A percentile compares a stretch with the other conserved stretches of the same genome.
phyloP scores from a whole-genome alignment of 1,140 invertebrate species.

The Zaprionus vittiger region DNA sequence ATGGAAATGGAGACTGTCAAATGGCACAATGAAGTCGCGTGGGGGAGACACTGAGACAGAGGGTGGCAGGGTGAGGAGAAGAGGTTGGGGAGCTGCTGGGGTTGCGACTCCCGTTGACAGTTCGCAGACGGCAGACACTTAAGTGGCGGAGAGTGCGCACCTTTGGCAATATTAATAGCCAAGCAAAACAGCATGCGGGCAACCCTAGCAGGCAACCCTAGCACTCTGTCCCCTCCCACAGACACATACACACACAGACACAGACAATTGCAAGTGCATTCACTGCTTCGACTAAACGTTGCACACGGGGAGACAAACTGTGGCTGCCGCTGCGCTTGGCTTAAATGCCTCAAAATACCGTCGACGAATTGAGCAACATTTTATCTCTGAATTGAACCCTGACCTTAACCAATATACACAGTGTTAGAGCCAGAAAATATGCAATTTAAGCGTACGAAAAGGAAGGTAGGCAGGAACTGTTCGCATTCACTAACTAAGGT shows the following conservation, averaged over 20 bases:
- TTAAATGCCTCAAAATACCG: slow-evolving; percentile 18
- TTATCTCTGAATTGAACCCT: slow-evolving; percentile 52
- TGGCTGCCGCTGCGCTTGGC: slow-evolving; percentile 11
- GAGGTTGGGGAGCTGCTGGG: slow-evolving; percentile 6
- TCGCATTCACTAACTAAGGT: too few species aligned
- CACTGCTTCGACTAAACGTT: slow-evolving; percentile 43
- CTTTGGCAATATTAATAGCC: slow-evolving; percentile 80
- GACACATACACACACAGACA: not conserved
- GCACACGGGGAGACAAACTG: slow-evolving; percentile 5
- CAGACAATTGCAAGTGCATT: slow-evolving; percentile 43
- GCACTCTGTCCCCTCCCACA: not conserved
- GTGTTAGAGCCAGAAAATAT: not conserved
- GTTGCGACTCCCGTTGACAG: slow-evolving; percentile 69
- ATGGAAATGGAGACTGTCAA: slow-evolving; percentile 54
- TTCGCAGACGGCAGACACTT: slow-evolving; percentile 80
- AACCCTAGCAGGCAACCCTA: slow-evolving; percentile 17
- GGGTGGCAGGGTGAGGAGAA: not conserved
- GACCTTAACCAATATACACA: slow-evolving; percentile 53
- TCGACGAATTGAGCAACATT: slow-evolving; percentile 18
- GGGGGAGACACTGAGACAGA: not conserved
- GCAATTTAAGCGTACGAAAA: slow-evolving; percentile 54
- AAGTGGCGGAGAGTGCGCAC: slow-evolving; percentile 77
- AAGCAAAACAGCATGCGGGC: slow-evolving; percentile 38
- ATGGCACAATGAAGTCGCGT: slow-evolving; percentile 68
- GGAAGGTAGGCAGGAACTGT: not conserved